Evolutionary conservation across 2,113 vertebrate genomes (phyloP).

Genomic region (Salvator merianae): DNA sequence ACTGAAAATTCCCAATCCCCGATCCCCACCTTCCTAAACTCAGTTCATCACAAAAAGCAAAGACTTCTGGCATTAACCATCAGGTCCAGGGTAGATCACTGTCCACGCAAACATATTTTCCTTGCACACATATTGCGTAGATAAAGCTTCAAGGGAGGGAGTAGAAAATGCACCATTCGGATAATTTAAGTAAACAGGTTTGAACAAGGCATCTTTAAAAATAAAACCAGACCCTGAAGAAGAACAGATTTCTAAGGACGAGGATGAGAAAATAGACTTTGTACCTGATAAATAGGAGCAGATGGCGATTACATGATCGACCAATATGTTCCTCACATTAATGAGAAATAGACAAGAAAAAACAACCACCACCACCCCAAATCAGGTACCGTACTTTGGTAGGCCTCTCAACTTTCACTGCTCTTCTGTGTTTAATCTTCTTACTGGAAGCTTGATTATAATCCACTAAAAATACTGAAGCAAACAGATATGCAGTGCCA

Average conservation of each 20-base stretch:
- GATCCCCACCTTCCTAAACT: too few relatives aligned
- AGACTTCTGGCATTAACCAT: too few relatives aligned
- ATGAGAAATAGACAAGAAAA: constrained; percentile 46
- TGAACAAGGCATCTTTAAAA: not conserved
- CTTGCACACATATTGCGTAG: too few relatives aligned
- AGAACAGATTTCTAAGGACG: not conserved
- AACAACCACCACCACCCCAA: constrained; percentile 31
- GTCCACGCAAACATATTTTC: too few relatives aligned
- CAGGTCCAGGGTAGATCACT: too few relatives aligned
- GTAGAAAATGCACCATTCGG: too few relatives aligned
- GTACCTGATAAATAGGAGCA: not conserved
- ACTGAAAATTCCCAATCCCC: too few relatives aligned
- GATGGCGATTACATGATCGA: not conserved
- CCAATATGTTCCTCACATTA: constrained; percentile 41
- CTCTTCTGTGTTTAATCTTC: constrained; percentile 75
- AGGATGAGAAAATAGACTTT: too few relatives aligned
- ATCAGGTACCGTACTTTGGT: constrained; percentile 37
- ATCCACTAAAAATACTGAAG: constrained; percentile 67
- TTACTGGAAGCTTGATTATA: constrained; percentile 67
- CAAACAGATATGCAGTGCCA: constrained; percentile 19
- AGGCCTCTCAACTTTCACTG: constrained; percentile 66
- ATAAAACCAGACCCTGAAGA: not conserved
- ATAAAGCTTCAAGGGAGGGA: too few relatives aligned
- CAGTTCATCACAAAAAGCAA: too few relatives aligned
- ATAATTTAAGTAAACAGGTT: too few relatives aligned